A percentile compares a stretch with the other conserved stretches of the same genome.
Conservation (phyloP, 2,888 invertebrate genomes). For the Drosophila lutescens region DNA sequence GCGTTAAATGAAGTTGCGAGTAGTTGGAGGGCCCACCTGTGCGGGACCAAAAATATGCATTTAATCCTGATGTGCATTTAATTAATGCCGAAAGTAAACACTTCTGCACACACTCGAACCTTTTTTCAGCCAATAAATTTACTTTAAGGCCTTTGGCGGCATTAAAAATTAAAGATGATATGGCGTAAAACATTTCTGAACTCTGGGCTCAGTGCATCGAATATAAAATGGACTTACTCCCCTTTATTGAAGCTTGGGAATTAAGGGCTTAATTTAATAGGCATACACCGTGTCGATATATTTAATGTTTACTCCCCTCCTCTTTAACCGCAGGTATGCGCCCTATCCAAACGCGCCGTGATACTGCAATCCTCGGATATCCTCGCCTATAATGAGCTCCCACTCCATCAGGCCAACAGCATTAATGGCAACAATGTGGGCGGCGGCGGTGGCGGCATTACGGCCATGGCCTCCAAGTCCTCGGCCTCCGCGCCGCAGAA, state of each 20-base stretch:
- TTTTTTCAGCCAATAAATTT: slow-evolving; percentile 64
- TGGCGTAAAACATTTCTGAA: slow-evolving; percentile 39
- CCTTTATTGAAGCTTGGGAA: neutral
- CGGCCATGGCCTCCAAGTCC: slow-evolving; percentile 74
- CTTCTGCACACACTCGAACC: slow-evolving; percentile 24
- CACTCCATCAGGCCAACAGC: slow-evolving; percentile 58
- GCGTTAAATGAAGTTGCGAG: slow-evolving; percentile 22
- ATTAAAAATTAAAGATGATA: slow-evolving; percentile 55
- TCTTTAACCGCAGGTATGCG: slow-evolving; percentile 87
- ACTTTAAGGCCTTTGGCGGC: slow-evolving; percentile 56
- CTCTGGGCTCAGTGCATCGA: neutral
- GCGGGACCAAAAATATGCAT: slow-evolving; percentile 52
- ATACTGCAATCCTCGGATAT: slow-evolving; percentile 85
- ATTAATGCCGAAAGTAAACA: slow-evolving; percentile 73
- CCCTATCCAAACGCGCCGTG: slow-evolving; percentile 88
- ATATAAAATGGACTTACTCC: neutral
- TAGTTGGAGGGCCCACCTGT: slow-evolving; percentile 29
- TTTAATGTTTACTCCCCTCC: slow-evolving; percentile 30
- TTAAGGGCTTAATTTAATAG: slow-evolving; percentile 2
- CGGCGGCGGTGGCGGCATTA: slow-evolving; percentile 55
- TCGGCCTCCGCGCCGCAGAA: slow-evolving; percentile 73
- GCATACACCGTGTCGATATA: neutral
- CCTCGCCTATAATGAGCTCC: slow-evolving; percentile 83
- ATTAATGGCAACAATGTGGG: slow-evolving; percentile 55
- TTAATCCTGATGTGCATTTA: slow-evolving; percentile 71